Percentiles rank a stretch among this genome's conserved stretches.
Conservation (phyloP, 2,113 vertebrate genomes). For the Indicator indicator region DNA sequence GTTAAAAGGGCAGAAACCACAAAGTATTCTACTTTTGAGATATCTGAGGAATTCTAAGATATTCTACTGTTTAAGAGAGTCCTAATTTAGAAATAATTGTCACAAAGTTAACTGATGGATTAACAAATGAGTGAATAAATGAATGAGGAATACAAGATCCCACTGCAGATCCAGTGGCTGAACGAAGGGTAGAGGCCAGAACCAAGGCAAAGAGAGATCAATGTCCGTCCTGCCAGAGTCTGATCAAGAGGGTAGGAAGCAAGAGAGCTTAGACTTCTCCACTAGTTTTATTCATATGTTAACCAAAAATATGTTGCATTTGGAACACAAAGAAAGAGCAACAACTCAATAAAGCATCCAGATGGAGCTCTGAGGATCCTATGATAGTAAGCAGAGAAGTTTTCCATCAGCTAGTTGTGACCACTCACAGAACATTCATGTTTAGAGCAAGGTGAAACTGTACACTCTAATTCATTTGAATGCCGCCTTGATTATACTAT, state of each 20-base stretch:
- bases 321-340: neutral
- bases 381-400: neutral
- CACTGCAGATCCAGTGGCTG: neutral
- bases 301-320: neutral
- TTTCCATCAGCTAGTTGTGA: neutral
- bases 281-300: neutral
- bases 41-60: neutral
- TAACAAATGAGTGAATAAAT: neutral
- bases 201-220: neutral
- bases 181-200: neutral
- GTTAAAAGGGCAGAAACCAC: neutral
- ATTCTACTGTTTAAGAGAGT: neutral
- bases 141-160: neutral
- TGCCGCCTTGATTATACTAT: neutral
- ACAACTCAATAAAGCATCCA: neutral
- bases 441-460: neutral
- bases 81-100: neutral
- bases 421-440: neutral
- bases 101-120: neutral
- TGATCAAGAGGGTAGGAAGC: neutral
- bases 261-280: neutral
- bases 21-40: neutral
- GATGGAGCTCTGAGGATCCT: neutral
- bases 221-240: neutral
- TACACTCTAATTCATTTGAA: neutral